These are phyloP conservation scores for Nothobranchius kuhntae DNA, from an alignment of 2,113 vertebrate species.

Conservation along the genomic window DNA sequence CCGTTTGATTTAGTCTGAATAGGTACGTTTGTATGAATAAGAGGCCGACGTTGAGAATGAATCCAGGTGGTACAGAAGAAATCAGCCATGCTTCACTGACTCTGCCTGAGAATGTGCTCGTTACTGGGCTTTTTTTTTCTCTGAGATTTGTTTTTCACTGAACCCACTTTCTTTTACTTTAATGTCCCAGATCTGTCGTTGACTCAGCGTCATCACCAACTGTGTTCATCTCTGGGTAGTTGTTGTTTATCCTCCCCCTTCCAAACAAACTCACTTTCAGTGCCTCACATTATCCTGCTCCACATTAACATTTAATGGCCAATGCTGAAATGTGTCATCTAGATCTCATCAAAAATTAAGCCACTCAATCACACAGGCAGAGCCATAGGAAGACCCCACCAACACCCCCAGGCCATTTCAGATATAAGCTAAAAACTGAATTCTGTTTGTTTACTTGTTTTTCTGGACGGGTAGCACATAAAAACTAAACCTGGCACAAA, in stretches of 20 bases:
- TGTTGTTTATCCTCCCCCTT: neutral
- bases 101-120: neutral
- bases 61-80: conserved; percentile 34
- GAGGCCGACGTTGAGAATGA: conserved; percentile 33
- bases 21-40: conserved; percentile 10
- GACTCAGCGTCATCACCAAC: conserved; percentile 36
- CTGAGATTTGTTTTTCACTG: conserved; percentile 32
- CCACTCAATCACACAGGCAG: conserved; percentile 48
- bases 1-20: neutral
- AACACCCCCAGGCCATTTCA: neutral
- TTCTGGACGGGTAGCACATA: too few species aligned
- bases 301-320: conserved; percentile 66
- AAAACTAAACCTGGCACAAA: too few species aligned
- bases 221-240: conserved; percentile 6
- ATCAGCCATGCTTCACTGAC: conserved; percentile 13
- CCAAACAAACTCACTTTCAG: neutral
- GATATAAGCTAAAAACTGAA: too few species aligned
- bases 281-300: conserved; percentile 39
- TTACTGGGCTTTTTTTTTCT: neutral
- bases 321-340: conserved; percentile 54
- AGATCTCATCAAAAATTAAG: conserved; percentile 64
- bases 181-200: conserved; percentile 70
- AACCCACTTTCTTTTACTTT: conserved; percentile 37
- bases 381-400: conserved; percentile 28
- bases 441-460: too few species aligned